phyloP scores from a whole-genome alignment of 1,140 invertebrate genomes.

The Drosophila rufa region DNA sequence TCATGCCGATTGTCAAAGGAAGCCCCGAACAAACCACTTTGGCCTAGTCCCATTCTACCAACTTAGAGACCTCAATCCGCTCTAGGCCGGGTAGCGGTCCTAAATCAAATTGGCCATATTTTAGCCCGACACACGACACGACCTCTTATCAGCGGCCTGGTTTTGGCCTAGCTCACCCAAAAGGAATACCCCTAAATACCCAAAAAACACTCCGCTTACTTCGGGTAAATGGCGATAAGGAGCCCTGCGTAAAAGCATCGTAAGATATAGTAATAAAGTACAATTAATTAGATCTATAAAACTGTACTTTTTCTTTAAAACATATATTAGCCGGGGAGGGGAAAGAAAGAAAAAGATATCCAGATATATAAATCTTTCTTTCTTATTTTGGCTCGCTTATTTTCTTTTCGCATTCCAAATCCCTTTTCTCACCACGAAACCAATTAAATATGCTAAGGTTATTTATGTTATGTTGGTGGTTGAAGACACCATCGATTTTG shows the following conservation, averaged over 20 bases:
- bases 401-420: background rate
- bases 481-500: background rate
- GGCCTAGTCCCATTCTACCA: conserved; percentile 7
- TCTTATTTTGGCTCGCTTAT: background rate
- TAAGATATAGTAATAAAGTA: conserved; percentile 12
- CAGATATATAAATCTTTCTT: background rate
- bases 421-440: background rate
- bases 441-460: background rate
- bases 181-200: background rate
- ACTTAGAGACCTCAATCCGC: conserved; percentile 19
- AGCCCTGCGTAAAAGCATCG: background rate
- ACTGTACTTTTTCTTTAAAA: background rate
- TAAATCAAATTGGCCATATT: conserved; percentile 45
- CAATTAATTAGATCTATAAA: conserved; percentile 8
- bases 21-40: conserved; percentile 32
- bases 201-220: background rate
- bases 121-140: conserved; percentile 21
- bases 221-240: conserved; percentile 11
- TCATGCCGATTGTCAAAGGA: conserved; percentile 36
- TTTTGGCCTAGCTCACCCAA: conserved; percentile 12
- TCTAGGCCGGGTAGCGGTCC: conserved; percentile 16
- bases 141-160: conserved; percentile 20
- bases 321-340: background rate
- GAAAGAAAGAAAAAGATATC: background rate
- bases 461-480: background rate